Percentiles rank a stretch among this genome's conserved stretches.
Conservation (phyloP, 2,888 invertebrate genomes). For the Zootermopsis nevadensis region DNA sequence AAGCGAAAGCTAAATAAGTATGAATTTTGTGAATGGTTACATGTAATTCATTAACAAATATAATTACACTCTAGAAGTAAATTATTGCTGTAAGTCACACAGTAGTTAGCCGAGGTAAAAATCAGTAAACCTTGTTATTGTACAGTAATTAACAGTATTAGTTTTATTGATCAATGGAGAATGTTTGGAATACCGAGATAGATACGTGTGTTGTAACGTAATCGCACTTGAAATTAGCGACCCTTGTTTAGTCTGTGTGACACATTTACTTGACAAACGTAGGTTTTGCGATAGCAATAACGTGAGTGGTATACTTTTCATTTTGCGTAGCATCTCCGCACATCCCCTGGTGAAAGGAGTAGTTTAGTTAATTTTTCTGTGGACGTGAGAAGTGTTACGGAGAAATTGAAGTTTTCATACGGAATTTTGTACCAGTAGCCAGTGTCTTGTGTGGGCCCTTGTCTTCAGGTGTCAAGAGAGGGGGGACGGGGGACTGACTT, state of each 20-base stretch:
- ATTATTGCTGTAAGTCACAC: background rate
- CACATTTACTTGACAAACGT: background rate
- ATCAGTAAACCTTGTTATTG: background rate
- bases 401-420: background rate
- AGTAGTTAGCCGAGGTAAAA: background rate
- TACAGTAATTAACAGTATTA: background rate
- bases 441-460: no score
- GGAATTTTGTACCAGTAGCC: background rate
- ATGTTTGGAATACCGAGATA: background rate
- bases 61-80: background rate
- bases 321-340: background rate
- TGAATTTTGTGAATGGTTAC: background rate
- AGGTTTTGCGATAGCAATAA: background rate
- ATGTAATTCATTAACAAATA: background rate
- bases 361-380: background rate
- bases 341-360: background rate
- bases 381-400: no score
- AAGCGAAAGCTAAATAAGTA: background rate
- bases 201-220: background rate
- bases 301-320: background rate
- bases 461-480: no score
- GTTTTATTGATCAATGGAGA: background rate
- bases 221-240: background rate
- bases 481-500: no score
- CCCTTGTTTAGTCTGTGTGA: background rate